Evolutionary conservation across 2,113 vertebrate genomes (phyloP), one percentile per base, ranked within the genome.

Genomic region (Neopipo cinnamomea): DNA sequence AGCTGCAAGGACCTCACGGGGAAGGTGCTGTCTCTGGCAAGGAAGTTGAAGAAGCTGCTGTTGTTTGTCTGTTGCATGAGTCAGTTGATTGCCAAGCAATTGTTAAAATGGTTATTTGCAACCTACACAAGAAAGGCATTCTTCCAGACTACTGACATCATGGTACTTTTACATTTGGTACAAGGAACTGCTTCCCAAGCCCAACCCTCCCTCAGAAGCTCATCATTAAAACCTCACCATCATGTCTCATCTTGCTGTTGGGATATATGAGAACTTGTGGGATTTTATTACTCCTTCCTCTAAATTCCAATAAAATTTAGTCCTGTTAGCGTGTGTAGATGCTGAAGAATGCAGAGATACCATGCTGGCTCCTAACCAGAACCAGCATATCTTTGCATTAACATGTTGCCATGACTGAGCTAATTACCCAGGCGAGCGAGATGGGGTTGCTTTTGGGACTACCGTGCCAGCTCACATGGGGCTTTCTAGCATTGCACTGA

Each of bases 171-270:
- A 83, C 47, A 52, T 71, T 44, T 71, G 52, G 44, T 86, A 53
- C 77, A 85, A 91, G 79, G 88, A 96, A 92, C 78, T 33, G 30
- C 77, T 91, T 94, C 89, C 73, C 76, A 83, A 94, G 74, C 85
- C 89, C 84, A 91, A 52, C 77, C 77, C 77, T 79, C 37, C 33
- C 28, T 82, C 72, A 80, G 75, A 83, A 90, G 79, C 50, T 93
- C 63, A 55, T 74, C 65, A 61, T 44, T 73, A 77, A 88, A 90
- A 92, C 42, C 47, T 91, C 61, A 63, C 61, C 61, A 47, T 86
- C 79, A 16, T 75, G 91, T 78, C 91, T 95, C 76, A 78, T 93
- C 89, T 84, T 93, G 94, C 76, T 35, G 33, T 28, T 74, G 83
- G 33, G 27, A 89, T 77, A 70, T 70, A 74, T n/a, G 33, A 56